Evolutionary conservation across 2,888 invertebrate species (phyloP), one percentile per base, ranked within the genome.

Genomic region (Lepidonotus clava): DNA sequence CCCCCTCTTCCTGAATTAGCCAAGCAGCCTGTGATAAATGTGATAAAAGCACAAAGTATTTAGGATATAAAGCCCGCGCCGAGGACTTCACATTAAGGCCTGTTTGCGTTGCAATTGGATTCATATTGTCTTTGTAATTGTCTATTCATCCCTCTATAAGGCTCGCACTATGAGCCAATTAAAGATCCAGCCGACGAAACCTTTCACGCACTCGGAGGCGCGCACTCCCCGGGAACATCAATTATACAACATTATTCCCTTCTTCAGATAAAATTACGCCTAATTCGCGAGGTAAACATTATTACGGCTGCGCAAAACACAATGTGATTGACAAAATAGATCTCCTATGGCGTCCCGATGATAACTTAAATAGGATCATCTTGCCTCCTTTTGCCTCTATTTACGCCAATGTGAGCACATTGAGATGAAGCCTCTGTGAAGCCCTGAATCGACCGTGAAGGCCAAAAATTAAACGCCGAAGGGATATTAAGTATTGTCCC

Each of bases 111-210:
- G 6, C 36, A 71, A 71, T 71, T 71, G 71, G 71, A 71, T 71
- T 71, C 71, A 71, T 71, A 71, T 71, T 71, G 71, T 71, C 36
- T 36, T 34, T 71, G 71, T 71, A 71, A 71, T 71, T 71, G 71
- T 71, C 36, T 34, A 71, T 71, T 71, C 71, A 71, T 71, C 36
- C 38, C 38, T n/a, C 71, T 38, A 8, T 71, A 38, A 34, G 36
- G 38, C 36, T 21, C 71, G 34, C 36, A 36, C 21, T 71, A 24
- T 6, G 38, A 71, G 21, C 71, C 71, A 36, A 71, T 71, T 71
- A 71, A 11, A 0, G 71, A 71, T 34, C 38, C 71, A 18, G 14
- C 53, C 18, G 53, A 53, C 53, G n/a, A 46, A 46, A 46, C 46
- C 46, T 46, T 46, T 46, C 46, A 46, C 46, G 18, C 46, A 46